A percentile compares a stretch with the other conserved stretches of the same genome.
phyloP scores from a whole-genome alignment of 2,113 vertebrate genomes.

The Amphilophus citrinellus region DNA sequence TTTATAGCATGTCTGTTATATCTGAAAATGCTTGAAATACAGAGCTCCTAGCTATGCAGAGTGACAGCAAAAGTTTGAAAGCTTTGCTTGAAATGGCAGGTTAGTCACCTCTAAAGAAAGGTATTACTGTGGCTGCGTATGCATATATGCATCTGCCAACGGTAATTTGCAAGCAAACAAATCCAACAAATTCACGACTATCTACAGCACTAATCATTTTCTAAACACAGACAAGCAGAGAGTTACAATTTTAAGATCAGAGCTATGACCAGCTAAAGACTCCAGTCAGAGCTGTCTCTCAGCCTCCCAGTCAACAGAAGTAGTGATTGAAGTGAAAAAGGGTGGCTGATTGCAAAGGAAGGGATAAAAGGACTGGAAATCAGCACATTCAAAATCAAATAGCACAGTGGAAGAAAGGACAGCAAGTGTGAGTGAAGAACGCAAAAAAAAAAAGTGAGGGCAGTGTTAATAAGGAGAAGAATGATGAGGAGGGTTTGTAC shows the following conservation, averaged over 20 bases:
- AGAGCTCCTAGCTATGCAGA: not conserved
- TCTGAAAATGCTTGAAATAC: not conserved
- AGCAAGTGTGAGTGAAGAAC: conserved; percentile 10
- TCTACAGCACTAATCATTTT: conserved; percentile 24
- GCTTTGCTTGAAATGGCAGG: not conserved
- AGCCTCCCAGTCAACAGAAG: conserved; percentile 42
- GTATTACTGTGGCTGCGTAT: not conserved
- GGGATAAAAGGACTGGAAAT: conserved; percentile 61
- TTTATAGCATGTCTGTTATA: not conserved
- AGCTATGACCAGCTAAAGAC: conserved; percentile 14
- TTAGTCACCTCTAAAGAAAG: conserved; percentile 2
- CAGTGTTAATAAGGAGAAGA: conserved; percentile 7
- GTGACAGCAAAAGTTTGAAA: conserved; percentile 18
- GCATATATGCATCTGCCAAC: not conserved
- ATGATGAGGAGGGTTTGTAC: not conserved
- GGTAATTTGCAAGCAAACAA: conserved; percentile 36
- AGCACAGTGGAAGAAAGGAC: conserved; percentile 10
- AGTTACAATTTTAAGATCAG: conserved; percentile 35
- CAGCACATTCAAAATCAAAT: conserved; percentile 70
- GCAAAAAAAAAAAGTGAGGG: conserved; percentile 25
- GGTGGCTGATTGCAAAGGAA: conserved; percentile 63
- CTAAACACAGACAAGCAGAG: conserved; percentile 9
- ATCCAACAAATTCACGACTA: conserved; percentile 14
- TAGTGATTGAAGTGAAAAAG: conserved; percentile 64
- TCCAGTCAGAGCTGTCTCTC: conserved; percentile 37